Evolutionary conservation across 2,113 vertebrate species (phyloP).

Genomic region (Anthoscopus minutus): DNA sequence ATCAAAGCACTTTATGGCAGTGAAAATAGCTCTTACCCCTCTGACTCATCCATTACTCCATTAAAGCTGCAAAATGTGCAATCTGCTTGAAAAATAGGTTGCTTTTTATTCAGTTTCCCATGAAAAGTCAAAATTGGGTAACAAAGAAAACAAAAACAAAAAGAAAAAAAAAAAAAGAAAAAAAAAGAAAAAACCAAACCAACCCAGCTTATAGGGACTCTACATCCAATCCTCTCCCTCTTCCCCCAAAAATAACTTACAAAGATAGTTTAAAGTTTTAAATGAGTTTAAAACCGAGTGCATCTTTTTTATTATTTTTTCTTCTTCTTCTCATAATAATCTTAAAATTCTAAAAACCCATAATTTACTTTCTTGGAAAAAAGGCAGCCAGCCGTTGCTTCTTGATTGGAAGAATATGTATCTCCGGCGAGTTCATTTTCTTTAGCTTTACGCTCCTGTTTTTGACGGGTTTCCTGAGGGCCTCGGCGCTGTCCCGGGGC

Average conservation of each 20-base stretch:
- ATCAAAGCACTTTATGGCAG: slow-evolving; percentile 82
- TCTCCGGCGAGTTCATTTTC: slow-evolving; percentile 98
- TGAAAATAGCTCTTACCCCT: slow-evolving; percentile 80
- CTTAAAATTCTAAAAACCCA: slow-evolving; percentile 74
- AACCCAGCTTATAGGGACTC: slow-evolving; percentile 65
- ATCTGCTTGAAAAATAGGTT: slow-evolving; percentile 83
- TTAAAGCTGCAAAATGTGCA: slow-evolving; percentile 86
- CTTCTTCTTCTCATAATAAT: slow-evolving; percentile 64
- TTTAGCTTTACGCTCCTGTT: slow-evolving; percentile 94
- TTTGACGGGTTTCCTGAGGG: slow-evolving; percentile 88
- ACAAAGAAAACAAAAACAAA: too few relatives aligned
- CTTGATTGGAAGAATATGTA: slow-evolving; percentile 97
- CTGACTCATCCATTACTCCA: slow-evolving; percentile 76
- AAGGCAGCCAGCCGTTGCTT: slow-evolving; percentile 95
- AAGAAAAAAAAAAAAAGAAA: background rate
- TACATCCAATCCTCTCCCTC: slow-evolving; percentile 57
- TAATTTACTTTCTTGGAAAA: slow-evolving; percentile 93
- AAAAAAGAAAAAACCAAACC: background rate
- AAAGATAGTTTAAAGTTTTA: slow-evolving; percentile 79
- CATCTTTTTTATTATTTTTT: slow-evolving; percentile 63
- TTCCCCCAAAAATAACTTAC: slow-evolving; percentile 76
- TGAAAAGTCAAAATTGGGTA: slow-evolving; percentile 75
- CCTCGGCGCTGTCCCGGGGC: slow-evolving; percentile 73
- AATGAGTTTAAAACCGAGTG: slow-evolving; percentile 78
- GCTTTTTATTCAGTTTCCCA: slow-evolving; percentile 76